Evolutionary conservation across 2,113 vertebrate species (phyloP), one percentile per base, ranked within the genome.

Genomic region (Phaethon lepturus): DNA sequence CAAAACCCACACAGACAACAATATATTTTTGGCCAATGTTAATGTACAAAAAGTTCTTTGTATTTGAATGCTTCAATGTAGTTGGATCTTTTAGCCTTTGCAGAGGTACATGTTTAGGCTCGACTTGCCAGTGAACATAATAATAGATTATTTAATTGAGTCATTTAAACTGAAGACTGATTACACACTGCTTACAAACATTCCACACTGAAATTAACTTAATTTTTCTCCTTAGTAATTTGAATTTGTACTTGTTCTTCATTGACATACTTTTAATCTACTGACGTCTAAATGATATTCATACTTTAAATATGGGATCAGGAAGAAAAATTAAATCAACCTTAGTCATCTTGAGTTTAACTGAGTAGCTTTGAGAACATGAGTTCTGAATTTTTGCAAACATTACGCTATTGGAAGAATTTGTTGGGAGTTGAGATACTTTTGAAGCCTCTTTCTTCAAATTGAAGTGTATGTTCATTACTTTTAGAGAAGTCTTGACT

Each of bases 71-170:
- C 45, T 79, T 38, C 74, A 91, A 95, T 76, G 85, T 50, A 81
- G 59, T 42, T 95, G 71, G 56, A 86, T 88, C 62, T 96, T 76
- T 91, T 86, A 95, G 71, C 50, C 93, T 94, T 72, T 62, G 18
- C 25, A 53, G 62, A 97, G 97, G 91, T 93, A 86, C 97, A 77
- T 96, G 97, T 98, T 97, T 91, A 94, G 97, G 87, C 98, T 98
- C 24, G 86, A 91, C 90, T 94, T 96, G 75, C 87, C 77, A 63
- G 64, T 56, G 66, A 97, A 92, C 63, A 63, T 97, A 92, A 97
- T 94, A 96, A 96, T 95, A 98, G 96, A 98, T 98, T 82, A 92
- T 93, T 98, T 98, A 98, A 98, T 97, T 97, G 91, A 98, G 97
- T 93, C 69, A 95, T 97, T 98, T 98, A 93, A 97, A 97, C 90